phyloP scores from a whole-genome alignment of 2,113 vertebrate genomes.

The Scomber scombrus region DNA sequence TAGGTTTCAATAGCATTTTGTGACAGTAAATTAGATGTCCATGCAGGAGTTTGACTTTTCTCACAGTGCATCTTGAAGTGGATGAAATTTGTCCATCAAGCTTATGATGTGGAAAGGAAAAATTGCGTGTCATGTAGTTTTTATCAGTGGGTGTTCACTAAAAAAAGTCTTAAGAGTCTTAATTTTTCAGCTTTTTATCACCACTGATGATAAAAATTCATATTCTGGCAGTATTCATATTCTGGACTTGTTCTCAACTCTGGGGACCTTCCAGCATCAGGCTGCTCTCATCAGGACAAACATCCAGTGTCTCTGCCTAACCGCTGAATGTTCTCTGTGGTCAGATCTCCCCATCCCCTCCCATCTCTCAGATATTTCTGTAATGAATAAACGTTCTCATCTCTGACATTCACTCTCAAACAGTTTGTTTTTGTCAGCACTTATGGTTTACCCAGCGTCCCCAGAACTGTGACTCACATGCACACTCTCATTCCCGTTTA shows the following conservation, averaged over 20 bases:
- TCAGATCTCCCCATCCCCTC: conserved; percentile 31
- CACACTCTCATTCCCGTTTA: conserved; percentile 6
- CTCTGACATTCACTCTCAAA: conserved; percentile 33
- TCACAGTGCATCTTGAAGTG: not conserved
- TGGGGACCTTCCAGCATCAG: not conserved
- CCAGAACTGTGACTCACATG: conserved; percentile 20
- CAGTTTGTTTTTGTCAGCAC: conserved; percentile 42
- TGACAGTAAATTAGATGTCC: not conserved
- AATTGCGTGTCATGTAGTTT: no score
- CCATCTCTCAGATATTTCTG: conserved; percentile 60
- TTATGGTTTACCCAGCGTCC: conserved; percentile 39
- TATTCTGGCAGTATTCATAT: not conserved
- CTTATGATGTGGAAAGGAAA: not conserved
- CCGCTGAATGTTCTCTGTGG: conserved; percentile 66
- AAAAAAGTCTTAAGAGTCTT: not conserved
- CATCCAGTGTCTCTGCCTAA: conserved; percentile 43
- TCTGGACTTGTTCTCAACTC: not conserved
- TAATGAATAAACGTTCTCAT: conserved; percentile 56
- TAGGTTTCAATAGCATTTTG: not conserved
- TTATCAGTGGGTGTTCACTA: no score
- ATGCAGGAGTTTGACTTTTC: not conserved
- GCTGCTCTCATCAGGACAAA: conserved; percentile 50
- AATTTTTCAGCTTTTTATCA: not conserved
- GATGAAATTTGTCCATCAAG: not conserved
- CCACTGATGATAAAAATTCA: not conserved